Base-by-base conservation (phyloP, 2,888 invertebrate species). In the Colostygia pectinataria region DNA sequence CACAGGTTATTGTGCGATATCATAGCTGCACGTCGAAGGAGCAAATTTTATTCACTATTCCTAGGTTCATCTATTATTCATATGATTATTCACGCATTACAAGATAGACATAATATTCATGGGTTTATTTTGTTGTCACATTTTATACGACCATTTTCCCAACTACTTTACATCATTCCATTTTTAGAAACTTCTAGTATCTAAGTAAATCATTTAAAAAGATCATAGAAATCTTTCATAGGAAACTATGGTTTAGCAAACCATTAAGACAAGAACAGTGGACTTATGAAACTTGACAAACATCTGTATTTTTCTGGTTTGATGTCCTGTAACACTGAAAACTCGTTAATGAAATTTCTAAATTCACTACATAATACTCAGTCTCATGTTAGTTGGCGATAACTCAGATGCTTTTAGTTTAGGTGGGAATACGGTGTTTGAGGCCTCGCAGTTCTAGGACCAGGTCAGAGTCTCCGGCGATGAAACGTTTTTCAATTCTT, bases 371-470 rank as follows among this genome's bases (percentile, higher is more conserved):
- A 75, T 82, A 82, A 77, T 87, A 86, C 74, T 90, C 89, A 90
- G 89, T 90, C 89, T 90, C 89, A 88, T 88, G 71, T 76, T 80
- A 75, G 80, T 87, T 88, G 84, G 87, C 86, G 80, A 73, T 78
- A 65, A 64, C 75, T 77, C 61, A 47, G 74, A 64, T 64, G 67
- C 18, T 64, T 61, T 71, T 59, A 61, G 66, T 75, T 91, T 93
- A 92, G 72, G 93, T 92, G 38, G 89, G 77, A 58, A 90, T 90
- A 68, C 86, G 87, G 71, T 93, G 92, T 77, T 93, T 94, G 43
- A 94, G 84, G 42, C 92, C 92, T 59, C 92, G 91, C 41, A 94
- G 89, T 77, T 94, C 93, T 31, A 91, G 83, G 2, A 93, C 93
- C 43, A 94, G 83, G 63, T 91, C 92, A 44, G 92, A 92, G 72